Base-by-base conservation (phyloP, 2,888 invertebrate genomes). In the Dryomyza anilis region DNA sequence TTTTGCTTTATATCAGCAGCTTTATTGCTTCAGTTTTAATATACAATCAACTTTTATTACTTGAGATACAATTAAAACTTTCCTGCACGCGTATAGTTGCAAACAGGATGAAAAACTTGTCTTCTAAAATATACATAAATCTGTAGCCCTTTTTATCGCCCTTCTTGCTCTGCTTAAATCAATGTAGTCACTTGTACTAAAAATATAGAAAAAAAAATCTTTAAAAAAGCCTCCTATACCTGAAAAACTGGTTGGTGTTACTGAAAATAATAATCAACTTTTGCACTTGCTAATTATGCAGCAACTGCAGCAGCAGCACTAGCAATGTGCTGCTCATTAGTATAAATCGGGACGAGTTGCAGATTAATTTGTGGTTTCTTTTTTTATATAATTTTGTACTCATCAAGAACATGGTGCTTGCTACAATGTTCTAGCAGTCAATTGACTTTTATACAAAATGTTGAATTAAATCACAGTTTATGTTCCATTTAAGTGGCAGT, bases 211-310 rank as follows among this genome's bases (percentile, higher is more conserved):
- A n/a, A n/a, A n/a, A n/a, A n/a, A 33, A 19, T 29, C n/a, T 16
- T 19, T n/a, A 7, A 14, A 36, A 23, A 25, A 30, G 56, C 43
- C 30, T 27, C 43, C 25, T 14, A n/a, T n/a, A 25, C 33, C n/a
- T 53, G 33, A 30, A 19, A 30, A 23, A 19, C 55, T 2, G 36
- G 55, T 23, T 55, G 27, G 23, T n/a, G 27, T n/a, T 43, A 16
- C 8, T 12, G 30, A 8, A 23, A 27, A 43, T 43, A 25, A 27
- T 25, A 39, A 56, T 56, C 56, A 23, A 16, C 56, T 23, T 56
- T 25, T 43, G 43, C 56, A 56, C 25, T 14, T 2, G 56, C 39
- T 56, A 56, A 56, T 56, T 43, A 43, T 21, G 25, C n/a, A n/a
- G n/a, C n/a, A n/a, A n/a, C n/a, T n/a, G n/a, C n/a, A n/a, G n/a